phyloP scores from a whole-genome alignment of 1,140 invertebrate genomes.

The Onthophagus taurus region DNA sequence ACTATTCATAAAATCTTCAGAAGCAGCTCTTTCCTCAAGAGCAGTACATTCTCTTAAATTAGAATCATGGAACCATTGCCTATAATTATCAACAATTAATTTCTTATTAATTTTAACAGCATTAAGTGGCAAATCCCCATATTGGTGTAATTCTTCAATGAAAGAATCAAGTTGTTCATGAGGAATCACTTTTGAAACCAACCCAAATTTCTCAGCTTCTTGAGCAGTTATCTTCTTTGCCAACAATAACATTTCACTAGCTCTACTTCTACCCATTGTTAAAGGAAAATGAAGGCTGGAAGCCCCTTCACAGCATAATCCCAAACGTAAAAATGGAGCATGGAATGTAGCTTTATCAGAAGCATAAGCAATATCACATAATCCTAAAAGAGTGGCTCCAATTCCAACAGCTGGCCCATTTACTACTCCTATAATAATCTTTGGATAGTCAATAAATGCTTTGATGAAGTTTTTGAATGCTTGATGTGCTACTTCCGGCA shows the following conservation, averaged over 20 bases:
- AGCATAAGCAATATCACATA: constrained; percentile 86
- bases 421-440: constrained; percentile 77
- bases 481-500: constrained; percentile 7
- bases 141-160: constrained; percentile 23
- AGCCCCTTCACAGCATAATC: constrained; percentile 74
- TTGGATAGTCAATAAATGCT: constrained; percentile 79
- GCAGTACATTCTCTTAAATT: constrained; percentile 24
- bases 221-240: constrained; percentile 67
- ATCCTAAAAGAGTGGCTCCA: constrained; percentile 65
- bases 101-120: constrained; percentile 28
- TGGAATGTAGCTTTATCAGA: constrained; percentile 74
- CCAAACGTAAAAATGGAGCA: constrained; percentile 75
- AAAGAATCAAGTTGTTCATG: constrained; percentile 23
- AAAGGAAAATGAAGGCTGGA: constrained; percentile 75
- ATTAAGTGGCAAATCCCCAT: constrained; percentile 26
- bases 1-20: constrained; percentile 28
- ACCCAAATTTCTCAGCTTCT: constrained; percentile 28
- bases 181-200: constrained; percentile 28
- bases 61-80: constrained; percentile 18
- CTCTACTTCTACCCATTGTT: constrained; percentile 70
- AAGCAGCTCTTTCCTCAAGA: constrained; percentile 23
- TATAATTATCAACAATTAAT: constrained; percentile 22
- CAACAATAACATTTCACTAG: constrained; percentile 71
- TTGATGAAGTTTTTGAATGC: constrained; percentile 52
- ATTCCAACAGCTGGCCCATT: constrained; percentile 94